phyloP scores from a whole-genome alignment of 2,113 vertebrate species.

The Oreochromis niloticus region DNA sequence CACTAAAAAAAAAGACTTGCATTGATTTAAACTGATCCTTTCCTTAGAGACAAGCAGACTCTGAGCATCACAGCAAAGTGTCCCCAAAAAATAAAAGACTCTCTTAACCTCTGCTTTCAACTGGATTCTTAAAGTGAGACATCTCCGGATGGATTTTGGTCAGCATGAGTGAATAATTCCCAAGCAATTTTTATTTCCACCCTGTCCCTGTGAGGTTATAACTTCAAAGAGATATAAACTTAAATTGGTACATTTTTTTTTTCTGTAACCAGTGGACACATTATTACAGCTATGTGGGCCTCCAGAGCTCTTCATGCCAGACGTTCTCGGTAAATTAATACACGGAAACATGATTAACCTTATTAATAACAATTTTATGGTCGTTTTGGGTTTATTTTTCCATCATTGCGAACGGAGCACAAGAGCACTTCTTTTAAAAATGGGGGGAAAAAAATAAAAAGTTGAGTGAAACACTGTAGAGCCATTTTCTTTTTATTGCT shows the following conservation, averaged over 20 bases:
- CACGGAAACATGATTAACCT: background rate
- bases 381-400: background rate
- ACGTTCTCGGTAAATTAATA: background rate
- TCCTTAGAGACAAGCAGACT: background rate
- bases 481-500: background rate
- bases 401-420: background rate
- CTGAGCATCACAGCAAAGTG: background rate
- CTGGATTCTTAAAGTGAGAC: background rate
- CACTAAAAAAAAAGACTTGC: background rate
- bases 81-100: background rate
- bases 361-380: background rate
- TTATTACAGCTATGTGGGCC: background rate
- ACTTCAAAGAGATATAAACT: background rate
- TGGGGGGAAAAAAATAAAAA: accelerated
- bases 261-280: background rate
- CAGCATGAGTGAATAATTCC: background rate
- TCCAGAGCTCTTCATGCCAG: background rate
- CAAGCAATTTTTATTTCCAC: background rate
- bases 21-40: background rate
- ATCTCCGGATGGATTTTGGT: background rate
- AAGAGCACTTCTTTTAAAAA: background rate
- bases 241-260: background rate
- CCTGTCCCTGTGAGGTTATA: background rate
- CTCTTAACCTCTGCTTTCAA: background rate
- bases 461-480: background rate